Evolutionary conservation across 1,140 invertebrate genomes (phyloP), one percentile per base, ranked within the genome.

Genomic region (Ceratosolen solmsi): DNA sequence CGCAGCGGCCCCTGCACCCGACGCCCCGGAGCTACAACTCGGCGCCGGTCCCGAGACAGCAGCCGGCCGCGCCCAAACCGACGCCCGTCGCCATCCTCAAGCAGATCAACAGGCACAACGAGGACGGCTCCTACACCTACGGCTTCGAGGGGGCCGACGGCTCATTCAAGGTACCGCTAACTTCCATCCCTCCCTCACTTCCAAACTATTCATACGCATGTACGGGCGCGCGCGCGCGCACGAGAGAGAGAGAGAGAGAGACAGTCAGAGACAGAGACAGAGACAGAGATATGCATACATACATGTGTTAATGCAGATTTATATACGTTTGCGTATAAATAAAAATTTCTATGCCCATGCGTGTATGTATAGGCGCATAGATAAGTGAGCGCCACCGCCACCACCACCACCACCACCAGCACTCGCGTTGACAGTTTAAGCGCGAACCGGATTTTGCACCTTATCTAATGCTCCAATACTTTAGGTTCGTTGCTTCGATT

Each of bases 111-210:
- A 94, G 95, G 86, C 95, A 96, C 92, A 96, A 96, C 84, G 95
- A 96, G 87, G 96, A 97, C 88, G 96, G 96, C 72, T 96, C 95
- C 0, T 97, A 97, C 89, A 97, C 96, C 0, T 97, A 96, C 85
- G 96, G 96, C 0, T 97, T 96, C 89, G 96, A 97, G 88, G 95
- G 95, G 15, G 95, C 94, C 20, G 95, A 96, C 86, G 96, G 96
- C 60, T 95, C 95, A 7, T 96, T 97, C 90, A 83, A 83, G 76
- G 82, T 83, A 73, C 51, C 17, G 51, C 51, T 22, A 5, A 5
- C 51, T 15, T 15, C 20, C 9, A 54, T 15, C 51, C 51, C 13
- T 22, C 9, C 51, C 17, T 4, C 51, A 15, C 20, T 22, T 13
- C 13, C 41, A 8, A 46, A 5, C 41, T 5, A 13, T 13, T 46